Percentiles rank a stretch among this genome's conserved stretches.
Conservation (phyloP, 2,797 vertebrate genomes). For the Chrosomus eos region DNA sequence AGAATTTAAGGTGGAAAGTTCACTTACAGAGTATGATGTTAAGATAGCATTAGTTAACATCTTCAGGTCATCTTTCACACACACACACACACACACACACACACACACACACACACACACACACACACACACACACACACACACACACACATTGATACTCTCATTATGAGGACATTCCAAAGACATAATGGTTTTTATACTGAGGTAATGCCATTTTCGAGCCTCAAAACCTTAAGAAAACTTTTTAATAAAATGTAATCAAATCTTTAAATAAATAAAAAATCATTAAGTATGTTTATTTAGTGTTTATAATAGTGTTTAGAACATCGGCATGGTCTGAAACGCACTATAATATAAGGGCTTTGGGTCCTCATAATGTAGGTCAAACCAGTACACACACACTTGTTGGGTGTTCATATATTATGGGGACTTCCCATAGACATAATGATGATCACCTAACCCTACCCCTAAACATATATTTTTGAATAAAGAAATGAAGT, state of each 20-base stretch:
- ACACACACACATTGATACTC: background rate
- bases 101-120: background rate
- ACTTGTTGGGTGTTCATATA: background rate
- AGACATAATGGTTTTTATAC: background rate
- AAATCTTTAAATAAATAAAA: no score
- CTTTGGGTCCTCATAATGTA: background rate
- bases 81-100: background rate
- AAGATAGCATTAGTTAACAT: background rate
- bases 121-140: no score
- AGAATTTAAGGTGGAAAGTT: slow-evolving; percentile 31
- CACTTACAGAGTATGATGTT: background rate
- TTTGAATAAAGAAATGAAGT: background rate
- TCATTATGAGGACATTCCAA: background rate
- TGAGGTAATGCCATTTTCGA: background rate
- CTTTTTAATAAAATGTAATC: no score
- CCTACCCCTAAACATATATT: background rate
- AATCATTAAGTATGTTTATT: background rate
- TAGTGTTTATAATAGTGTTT: background rate
- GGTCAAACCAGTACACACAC: background rate
- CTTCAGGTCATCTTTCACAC: background rate
- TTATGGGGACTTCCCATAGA: background rate
- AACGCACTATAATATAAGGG: background rate
- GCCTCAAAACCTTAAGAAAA: background rate
- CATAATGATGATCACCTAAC: background rate
- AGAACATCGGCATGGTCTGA: background rate